These are phyloP conservation scores for Tiaroga cobitis DNA, from an alignment of 2,797 vertebrate species.

Conservation along the genomic window DNA sequence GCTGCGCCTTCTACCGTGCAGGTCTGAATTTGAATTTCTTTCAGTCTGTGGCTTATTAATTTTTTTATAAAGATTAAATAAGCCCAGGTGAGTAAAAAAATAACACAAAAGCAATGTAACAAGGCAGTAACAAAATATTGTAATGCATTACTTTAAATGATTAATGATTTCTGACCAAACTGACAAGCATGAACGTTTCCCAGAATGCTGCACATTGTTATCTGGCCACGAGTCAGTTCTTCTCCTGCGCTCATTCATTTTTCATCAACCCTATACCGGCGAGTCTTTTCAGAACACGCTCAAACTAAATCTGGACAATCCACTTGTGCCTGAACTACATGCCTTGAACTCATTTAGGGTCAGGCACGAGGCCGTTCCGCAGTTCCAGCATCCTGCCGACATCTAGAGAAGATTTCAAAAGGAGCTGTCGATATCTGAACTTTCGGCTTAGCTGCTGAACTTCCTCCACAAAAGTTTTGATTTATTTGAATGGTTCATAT, in stretches of 20 bases:
- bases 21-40: no score
- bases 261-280: background rate
- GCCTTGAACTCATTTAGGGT: conserved; percentile 18
- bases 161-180: no score
- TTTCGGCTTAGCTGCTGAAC: conserved; percentile 24
- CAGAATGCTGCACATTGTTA: background rate
- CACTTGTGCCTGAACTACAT: conserved; percentile 12
- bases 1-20: no score
- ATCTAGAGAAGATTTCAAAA: conserved; percentile 2
- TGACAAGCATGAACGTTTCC: background rate
- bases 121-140: no score
- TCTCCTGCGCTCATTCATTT: conserved; percentile 1
- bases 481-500: conserved; percentile 63
- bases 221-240: background rate
- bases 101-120: no score
- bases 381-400: background rate
- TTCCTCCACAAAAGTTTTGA: conserved; percentile 60
- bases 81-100: no score
- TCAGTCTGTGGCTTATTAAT: no score
- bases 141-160: no score
- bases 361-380: background rate
- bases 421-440: conserved; percentile 32
- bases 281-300: conserved; percentile 11
- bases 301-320: conserved; percentile 26
- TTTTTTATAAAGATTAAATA: no score